These are phyloP conservation scores for Xenopus laevis DNA, from an alignment of 2,113 vertebrate species.

Conservation along the genomic window DNA sequence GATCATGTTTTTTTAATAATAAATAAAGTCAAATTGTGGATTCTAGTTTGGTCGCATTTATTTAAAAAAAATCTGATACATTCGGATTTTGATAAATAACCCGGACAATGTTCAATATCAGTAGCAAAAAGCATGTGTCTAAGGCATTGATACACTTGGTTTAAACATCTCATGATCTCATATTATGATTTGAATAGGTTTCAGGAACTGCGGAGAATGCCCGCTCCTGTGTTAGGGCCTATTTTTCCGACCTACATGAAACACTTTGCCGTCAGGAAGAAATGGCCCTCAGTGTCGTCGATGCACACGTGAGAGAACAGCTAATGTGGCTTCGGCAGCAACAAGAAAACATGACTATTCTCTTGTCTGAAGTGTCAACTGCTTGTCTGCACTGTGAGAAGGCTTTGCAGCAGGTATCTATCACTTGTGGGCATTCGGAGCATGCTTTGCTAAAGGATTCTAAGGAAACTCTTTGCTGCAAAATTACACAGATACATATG, in stretches of 20 bases:
- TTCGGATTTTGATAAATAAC: too few relatives aligned
- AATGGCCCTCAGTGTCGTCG: slow-evolving; percentile 97
- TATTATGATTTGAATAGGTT: slow-evolving; percentile 62
- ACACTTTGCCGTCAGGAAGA: slow-evolving; percentile 96
- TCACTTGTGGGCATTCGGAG: neutral
- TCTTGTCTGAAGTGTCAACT: slow-evolving; percentile 94
- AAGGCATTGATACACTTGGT: too few relatives aligned
- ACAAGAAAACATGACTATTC: slow-evolving; percentile 97
- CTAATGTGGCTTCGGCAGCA: slow-evolving; percentile 96
- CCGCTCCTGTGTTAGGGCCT: slow-evolving; percentile 92
- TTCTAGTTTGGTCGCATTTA: too few relatives aligned
- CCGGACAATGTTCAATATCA: too few relatives aligned
- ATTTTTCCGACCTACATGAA: slow-evolving; percentile 96
- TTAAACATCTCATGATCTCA: too few relatives aligned
- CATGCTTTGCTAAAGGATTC: neutral
- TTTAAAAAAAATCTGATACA: too few relatives aligned
- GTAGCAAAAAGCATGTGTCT: too few relatives aligned
- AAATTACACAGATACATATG: neutral
- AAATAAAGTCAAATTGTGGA: too few relatives aligned
- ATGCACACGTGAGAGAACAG: slow-evolving; percentile 91
- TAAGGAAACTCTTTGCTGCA: neutral
- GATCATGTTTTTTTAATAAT: too few relatives aligned
- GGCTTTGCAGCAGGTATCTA: slow-evolving; percentile 88
- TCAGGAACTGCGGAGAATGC: slow-evolving; percentile 94
- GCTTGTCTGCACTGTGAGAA: slow-evolving; percentile 97